phyloP scores from a whole-genome alignment of 2,113 vertebrate genomes.

The Cinclus mexicanus region DNA sequence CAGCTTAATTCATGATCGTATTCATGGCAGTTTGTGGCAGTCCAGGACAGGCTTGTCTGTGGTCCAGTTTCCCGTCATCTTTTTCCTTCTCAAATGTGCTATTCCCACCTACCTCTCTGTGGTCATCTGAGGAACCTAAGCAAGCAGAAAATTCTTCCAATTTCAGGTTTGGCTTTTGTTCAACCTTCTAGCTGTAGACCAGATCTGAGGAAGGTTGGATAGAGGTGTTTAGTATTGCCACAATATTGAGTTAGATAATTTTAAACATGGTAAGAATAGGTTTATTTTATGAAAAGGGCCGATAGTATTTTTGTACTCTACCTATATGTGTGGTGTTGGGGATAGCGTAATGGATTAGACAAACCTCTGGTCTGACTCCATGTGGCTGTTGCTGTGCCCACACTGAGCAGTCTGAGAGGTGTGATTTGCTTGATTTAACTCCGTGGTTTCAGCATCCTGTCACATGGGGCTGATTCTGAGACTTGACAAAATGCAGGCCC shows the following conservation, averaged over 20 bases:
- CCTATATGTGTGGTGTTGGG: not conserved
- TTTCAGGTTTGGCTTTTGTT: not conserved
- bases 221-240: not conserved
- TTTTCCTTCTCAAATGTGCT: not conserved
- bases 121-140: not conserved
- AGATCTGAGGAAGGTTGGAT: not conserved
- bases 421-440: not conserved
- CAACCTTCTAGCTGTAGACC: not conserved
- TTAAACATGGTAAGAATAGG: not conserved
- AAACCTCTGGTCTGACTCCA: not conserved
- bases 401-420: not conserved
- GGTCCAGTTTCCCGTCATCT: not conserved
- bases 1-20: fast-evolving
- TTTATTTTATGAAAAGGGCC: not conserved
- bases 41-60: not conserved
- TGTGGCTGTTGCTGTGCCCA: not conserved
- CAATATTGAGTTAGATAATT: not conserved
- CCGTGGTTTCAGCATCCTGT: not conserved
- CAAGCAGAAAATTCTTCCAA: not conserved
- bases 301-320: not conserved
- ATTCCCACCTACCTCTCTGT: not conserved
- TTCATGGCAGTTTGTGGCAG: not conserved
- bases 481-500: not conserved
- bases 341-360: not conserved
- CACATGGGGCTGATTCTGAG: not conserved